Percentiles rank a stretch among this genome's conserved stretches.
Conservation (phyloP, 2,797 vertebrate species). For the Pristis pectinata region DNA sequence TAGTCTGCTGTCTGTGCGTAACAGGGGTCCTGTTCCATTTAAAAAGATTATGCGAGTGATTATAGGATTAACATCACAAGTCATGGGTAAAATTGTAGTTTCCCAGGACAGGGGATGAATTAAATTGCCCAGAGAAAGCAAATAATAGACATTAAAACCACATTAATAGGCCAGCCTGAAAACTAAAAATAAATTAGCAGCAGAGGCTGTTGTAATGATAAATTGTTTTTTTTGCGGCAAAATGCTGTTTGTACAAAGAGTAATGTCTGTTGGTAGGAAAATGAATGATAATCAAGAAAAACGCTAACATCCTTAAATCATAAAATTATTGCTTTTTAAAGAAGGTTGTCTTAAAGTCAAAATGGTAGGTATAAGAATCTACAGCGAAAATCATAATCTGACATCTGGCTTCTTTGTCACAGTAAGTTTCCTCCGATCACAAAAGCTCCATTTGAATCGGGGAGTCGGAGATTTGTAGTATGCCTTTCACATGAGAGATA, state of each 20-base stretch:
- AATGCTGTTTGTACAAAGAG: background rate
- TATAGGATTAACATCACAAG: constrained; percentile 35
- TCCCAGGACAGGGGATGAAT: constrained; percentile 28
- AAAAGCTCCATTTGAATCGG: background rate
- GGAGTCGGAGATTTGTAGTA: background rate
- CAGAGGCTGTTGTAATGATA: background rate
- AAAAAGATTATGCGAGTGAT: constrained; percentile 34
- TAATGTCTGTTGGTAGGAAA: background rate
- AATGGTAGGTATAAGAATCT: background rate
- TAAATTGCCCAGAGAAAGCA: constrained; percentile 35
- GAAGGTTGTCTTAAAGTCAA: background rate
- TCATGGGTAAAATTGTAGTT: constrained; percentile 22
- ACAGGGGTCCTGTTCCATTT: constrained; percentile 28
- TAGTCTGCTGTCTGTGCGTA: background rate
- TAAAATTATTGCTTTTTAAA: background rate
- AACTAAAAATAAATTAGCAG: background rate
- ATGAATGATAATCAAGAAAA: background rate
- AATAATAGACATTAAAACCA: background rate
- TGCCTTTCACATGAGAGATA: background rate
- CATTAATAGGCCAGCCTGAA: background rate
- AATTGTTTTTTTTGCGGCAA: background rate
- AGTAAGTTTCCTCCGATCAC: background rate
- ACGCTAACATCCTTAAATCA: background rate
- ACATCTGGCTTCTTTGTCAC: background rate
- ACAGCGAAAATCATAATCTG: background rate